These are phyloP conservation scores for Gadus chalcogrammus DNA, from an alignment of 2,113 vertebrate genomes.

Conservation along the genomic window DNA sequence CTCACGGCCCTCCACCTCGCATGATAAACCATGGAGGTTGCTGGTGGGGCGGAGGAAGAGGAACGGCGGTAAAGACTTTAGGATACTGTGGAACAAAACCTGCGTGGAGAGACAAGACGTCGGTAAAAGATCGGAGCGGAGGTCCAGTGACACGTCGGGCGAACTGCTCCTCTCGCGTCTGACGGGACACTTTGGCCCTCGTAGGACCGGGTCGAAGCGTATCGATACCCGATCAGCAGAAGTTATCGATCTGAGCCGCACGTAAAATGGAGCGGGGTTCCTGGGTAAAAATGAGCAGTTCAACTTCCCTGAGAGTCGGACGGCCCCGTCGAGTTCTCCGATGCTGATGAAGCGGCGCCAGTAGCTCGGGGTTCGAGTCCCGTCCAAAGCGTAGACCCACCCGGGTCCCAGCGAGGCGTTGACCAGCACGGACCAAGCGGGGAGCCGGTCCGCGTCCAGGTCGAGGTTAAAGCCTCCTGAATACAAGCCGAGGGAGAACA, in stretches of 20 bases:
- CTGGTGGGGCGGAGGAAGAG: not conserved
- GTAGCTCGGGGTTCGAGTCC: constrained; percentile 31
- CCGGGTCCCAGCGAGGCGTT: constrained; percentile 62
- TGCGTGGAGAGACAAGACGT: constrained; percentile 25
- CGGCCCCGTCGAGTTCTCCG: constrained; percentile 33
- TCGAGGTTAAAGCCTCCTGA: constrained; percentile 57
- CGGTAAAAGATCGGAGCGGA: constrained; percentile 14
- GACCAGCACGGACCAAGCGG: constrained; percentile 40
- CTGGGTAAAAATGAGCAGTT: constrained; percentile 40
- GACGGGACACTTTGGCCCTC: constrained; percentile 42
- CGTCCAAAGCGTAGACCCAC: constrained; percentile 59
- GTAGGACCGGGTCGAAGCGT: constrained; percentile 42
- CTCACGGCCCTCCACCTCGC: constrained; percentile 19
- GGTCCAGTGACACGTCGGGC: constrained; percentile 32
- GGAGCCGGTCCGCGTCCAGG: constrained; percentile 36
- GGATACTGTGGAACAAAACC: constrained; percentile 28
- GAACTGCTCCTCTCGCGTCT: constrained; percentile 30
- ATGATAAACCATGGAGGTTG: constrained; percentile 20
- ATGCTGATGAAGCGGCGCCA: constrained; percentile 31
- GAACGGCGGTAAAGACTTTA: constrained; percentile 35
- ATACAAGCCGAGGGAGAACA: constrained; percentile 27
- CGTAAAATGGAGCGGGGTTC: constrained; percentile 43
- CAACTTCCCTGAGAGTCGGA: constrained; percentile 38
- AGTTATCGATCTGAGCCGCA: constrained; percentile 30
- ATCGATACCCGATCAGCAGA: constrained; percentile 31